Evolutionary conservation across 2,888 invertebrate genomes (phyloP).

Genomic region (Agriopis aurantiaria): DNA sequence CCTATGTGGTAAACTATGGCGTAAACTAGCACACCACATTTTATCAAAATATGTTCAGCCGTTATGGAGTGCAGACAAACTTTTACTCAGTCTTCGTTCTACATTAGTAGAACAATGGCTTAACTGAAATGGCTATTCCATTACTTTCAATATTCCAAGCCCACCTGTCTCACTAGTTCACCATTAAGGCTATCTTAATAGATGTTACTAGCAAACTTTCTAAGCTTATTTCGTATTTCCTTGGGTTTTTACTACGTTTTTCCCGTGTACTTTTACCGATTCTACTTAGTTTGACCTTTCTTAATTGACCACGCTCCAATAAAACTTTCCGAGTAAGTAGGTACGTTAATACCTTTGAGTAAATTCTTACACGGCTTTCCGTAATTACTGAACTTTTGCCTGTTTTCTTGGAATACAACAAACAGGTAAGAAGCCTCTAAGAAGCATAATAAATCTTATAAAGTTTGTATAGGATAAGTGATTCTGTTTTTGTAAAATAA

Average conservation of each 20-base stretch:
- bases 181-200: neutral
- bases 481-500: too few species aligned
- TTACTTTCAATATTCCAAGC: too few species aligned
- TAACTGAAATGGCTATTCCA: too few species aligned
- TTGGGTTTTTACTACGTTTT: neutral
- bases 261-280: neutral
- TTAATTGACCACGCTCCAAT: conserved; percentile 15
- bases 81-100: too few species aligned
- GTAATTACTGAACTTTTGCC: conserved; percentile 17
- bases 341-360: conserved; percentile 6
- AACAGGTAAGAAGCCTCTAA: neutral
- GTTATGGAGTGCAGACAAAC: too few species aligned
- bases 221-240: conserved; percentile 4
- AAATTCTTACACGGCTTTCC: conserved; percentile 8
- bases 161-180: too few species aligned
- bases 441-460: neutral
- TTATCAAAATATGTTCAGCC: too few species aligned
- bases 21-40: too few species aligned
- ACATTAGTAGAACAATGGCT: too few species aligned
- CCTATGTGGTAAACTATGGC: too few species aligned
- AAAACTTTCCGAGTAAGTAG: conserved; percentile 12
- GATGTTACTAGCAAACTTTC: neutral
- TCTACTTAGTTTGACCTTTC: conserved; percentile 8
- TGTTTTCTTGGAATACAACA: conserved; percentile 10
- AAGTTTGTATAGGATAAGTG: neutral